Evolutionary conservation across 1,140 invertebrate genomes (phyloP), one percentile per base, ranked within the genome.

Genomic region (Aphidius ervi): DNA sequence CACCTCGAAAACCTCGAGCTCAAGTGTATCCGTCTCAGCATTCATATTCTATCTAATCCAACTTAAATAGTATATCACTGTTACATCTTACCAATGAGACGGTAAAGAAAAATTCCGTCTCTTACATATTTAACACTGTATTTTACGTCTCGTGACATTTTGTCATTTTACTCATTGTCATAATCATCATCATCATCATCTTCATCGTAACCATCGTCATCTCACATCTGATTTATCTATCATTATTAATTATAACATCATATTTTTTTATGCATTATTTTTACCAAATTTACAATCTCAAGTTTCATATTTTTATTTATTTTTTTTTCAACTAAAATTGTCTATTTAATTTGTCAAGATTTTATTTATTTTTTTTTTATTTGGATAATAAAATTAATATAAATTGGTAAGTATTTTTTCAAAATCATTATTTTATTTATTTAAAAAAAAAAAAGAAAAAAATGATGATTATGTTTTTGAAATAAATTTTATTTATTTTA

Each of bases 1-100:
- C 67, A 79, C 77, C 78, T 80, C 78, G 75, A 80, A 80, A 62
- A 79, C 75, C 66, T 80, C 76, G 73, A 80, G 77, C 73, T 80
- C 78, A 68, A 80, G 70, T 67, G 71, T 76, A 69, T 80, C 78
- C 63, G 60, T 55, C 54, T 68, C 66, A 45, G 59, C 64, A 58
- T 39, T 68, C 66, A 68, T 69, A 31, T 48, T 63, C 66, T 66
- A 61, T 60, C 56, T 52, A 49, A 56, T 62, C 57, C 56, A 62
- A 47, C 43, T 57, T 59, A n/a, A 65, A 60, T 61, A 58, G 61
- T 45, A 62, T 39, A 62, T 39, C 63, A 59, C 48, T 52, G 56
- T 60, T 45, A 59, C 60, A 60, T 59, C 62, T 61, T 46, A 31
- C 23, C 55, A 55, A 61, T 56, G 41, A 52, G 47, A 55, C 61